Base-by-base conservation (phyloP, 2,888 invertebrate species). In the Chesias legatella region DNA sequence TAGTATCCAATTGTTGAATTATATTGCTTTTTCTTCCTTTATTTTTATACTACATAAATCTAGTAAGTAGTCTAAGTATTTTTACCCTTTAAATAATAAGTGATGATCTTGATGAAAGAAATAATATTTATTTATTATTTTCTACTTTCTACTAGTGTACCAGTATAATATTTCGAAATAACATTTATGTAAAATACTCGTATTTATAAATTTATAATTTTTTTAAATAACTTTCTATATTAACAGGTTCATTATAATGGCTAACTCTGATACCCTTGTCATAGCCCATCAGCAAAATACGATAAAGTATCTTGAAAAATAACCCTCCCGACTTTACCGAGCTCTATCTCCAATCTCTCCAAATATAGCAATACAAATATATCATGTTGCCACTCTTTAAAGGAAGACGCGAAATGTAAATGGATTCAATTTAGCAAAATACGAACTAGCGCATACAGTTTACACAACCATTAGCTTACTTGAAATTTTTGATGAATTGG, bases 401-500 rank as follows among this genome's bases (percentile, higher is more conserved):
- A 25, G 24, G 34, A 32, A 39, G 29, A 33, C 38, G 33, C 33
- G 17, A 39, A 33, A 29, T 35, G 32, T 42, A 44, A 17, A 49
- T 52, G 42, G 46, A 44, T 44, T 47, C 42, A 42, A 49, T 49
- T 39, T 43, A 37, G 33, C 36, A 43, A 46, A 46, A 48, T 39
- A 37, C 31, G 36, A 27, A 50, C 43, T 34, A n/a, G 24, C 24
- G 33, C 37, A 24, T 36, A 46, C 28, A 38, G 48, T 40, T 25
- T 36, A 20, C 27, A 26, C 44, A 30, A 48, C 43, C 41, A 29
- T 42, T 49, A 24, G 38, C 35, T 44, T 47, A 30, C 39, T 46
- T 45, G 49, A 55, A 54, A 53, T 44, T 50, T 62, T 50, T 63
- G 62, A 66, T 60, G 55, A 55, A 65, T 62, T 40, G 55, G 29